Percentiles rank a stretch among this genome's conserved stretches.
These are phyloP conservation scores for Drosophila hydei DNA, from an alignment of 1,140 invertebrate genomes.

Conservation along the genomic window DNA sequence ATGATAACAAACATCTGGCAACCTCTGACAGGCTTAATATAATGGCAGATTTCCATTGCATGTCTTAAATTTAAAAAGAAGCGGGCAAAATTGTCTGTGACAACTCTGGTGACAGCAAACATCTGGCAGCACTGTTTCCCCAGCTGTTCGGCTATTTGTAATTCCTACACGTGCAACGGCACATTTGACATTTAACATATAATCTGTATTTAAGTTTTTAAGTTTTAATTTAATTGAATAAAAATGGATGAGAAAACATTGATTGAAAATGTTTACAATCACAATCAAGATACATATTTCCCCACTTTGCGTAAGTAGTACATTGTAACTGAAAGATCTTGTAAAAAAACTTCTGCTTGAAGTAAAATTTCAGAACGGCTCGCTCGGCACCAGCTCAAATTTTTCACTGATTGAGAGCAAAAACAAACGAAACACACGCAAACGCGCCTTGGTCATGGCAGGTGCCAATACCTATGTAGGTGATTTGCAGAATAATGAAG, in stretches of 20 bases:
- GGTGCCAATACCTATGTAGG: slow-evolving; percentile 53
- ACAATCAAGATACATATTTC: slow-evolving; percentile 15
- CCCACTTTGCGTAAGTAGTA: slow-evolving; percentile 59
- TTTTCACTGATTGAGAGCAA: slow-evolving; percentile 39
- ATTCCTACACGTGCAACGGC: slow-evolving; percentile 40
- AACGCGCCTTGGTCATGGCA: slow-evolving; percentile 52
- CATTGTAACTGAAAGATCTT: no score
- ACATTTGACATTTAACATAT: not conserved
- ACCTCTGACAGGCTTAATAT: no score
- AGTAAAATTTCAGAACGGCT: slow-evolving; percentile 80
- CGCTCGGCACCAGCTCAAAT: slow-evolving; percentile 39
- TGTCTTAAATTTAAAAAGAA: no score
- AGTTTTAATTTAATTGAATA: slow-evolving; percentile 2
- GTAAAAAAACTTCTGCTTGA: not conserved
- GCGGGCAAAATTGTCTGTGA: not conserved
- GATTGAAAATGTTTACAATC: slow-evolving; percentile 49
- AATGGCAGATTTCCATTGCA: no score
- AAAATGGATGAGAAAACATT: slow-evolving; percentile 66
- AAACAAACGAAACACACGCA: slow-evolving; percentile 18
- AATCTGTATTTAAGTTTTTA: not conserved
- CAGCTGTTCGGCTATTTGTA: slow-evolving; percentile 25
- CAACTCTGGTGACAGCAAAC: slow-evolving; percentile 1
- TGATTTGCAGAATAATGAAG: slow-evolving; percentile 47
- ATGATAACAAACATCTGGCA: not conserved
- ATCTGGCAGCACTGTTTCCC: slow-evolving; percentile 13